Percentiles rank a stretch among this genome's conserved stretches.
Conservation (phyloP, 2,797 vertebrate genomes). For the Thunnus albacares region DNA sequence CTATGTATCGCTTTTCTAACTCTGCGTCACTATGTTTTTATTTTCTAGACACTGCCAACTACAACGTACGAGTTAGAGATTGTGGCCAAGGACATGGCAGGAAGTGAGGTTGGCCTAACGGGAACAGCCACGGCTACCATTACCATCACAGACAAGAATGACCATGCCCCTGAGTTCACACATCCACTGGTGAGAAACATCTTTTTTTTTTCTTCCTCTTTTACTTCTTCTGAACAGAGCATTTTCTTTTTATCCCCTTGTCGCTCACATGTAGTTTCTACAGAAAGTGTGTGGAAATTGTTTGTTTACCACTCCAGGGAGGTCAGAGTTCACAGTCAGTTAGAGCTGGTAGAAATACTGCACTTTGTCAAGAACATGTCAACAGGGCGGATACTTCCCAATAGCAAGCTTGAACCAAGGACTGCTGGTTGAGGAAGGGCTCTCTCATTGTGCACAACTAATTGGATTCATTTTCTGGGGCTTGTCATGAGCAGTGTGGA, state of each 20-base stretch:
- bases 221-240: not conserved
- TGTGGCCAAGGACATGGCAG: conserved; percentile 97
- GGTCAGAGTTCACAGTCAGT: conserved; percentile 32
- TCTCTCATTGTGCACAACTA: not conserved
- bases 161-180: conserved; percentile 97
- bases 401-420: not conserved
- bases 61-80: conserved; percentile 96
- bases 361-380: conserved; percentile 18
- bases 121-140: conserved; percentile 97
- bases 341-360: not conserved
- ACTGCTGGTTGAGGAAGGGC: not conserved
- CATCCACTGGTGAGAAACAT: conserved; percentile 83
- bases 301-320: conserved; percentile 40
- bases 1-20: not conserved
- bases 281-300: conserved; percentile 5
- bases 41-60: conserved; percentile 91
- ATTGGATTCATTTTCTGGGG: not conserved
- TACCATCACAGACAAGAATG: conserved; percentile 96
- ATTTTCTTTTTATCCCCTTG: not conserved
- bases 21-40: conserved; percentile 12
- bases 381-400: not conserved
- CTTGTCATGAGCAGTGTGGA: not conserved
- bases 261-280: not conserved
- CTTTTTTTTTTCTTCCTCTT: not conserved
- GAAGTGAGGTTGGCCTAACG: conserved; percentile 93